Conservation (phyloP, 1,140 invertebrate genomes). For the Ruditapes philippinarum region DNA sequence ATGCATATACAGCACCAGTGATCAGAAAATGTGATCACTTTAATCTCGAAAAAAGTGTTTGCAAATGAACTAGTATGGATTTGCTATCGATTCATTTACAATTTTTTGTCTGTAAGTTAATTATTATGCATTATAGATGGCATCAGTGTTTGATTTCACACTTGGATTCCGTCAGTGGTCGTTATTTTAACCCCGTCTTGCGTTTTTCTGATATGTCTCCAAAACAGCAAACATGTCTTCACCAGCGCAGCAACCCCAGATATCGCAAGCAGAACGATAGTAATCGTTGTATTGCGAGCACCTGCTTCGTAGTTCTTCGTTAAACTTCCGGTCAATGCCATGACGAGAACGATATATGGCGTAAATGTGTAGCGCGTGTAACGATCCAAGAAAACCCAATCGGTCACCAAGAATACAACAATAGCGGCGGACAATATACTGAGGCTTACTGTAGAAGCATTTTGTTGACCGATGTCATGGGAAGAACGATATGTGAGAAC, state of each 20-base stretch:
- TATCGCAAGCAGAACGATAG: constrained; percentile 74
- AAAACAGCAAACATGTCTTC: constrained; percentile 73
- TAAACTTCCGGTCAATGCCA: constrained; percentile 79
- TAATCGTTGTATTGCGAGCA: constrained; percentile 77
- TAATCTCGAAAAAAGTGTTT: too few relatives aligned
- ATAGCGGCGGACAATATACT: constrained; percentile 74
- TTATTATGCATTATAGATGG: too few relatives aligned
- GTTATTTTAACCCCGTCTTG: constrained; percentile 17
- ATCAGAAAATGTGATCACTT: too few relatives aligned
- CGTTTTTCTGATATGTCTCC: constrained; percentile 70
- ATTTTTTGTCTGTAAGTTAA: too few relatives aligned
- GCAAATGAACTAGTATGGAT: too few relatives aligned
- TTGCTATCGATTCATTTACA: too few relatives aligned
- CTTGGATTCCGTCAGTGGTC: constrained; percentile 40
- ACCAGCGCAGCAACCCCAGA: constrained; percentile 58
- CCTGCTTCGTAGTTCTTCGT: constrained; percentile 74
- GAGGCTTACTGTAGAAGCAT: constrained; percentile 73
- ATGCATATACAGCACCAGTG: too few relatives aligned
- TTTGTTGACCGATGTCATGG: constrained; percentile 40
- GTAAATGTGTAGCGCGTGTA: constrained; percentile 81
- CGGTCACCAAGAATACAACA: constrained; percentile 73
- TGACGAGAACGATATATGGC: constrained; percentile 80
- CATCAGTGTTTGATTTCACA: neutral
- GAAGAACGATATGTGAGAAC: constrained; percentile 71
- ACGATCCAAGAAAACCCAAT: too few relatives aligned